phyloP scores from a whole-genome alignment of 2,888 invertebrate species.

The Tortrix viridana region DNA sequence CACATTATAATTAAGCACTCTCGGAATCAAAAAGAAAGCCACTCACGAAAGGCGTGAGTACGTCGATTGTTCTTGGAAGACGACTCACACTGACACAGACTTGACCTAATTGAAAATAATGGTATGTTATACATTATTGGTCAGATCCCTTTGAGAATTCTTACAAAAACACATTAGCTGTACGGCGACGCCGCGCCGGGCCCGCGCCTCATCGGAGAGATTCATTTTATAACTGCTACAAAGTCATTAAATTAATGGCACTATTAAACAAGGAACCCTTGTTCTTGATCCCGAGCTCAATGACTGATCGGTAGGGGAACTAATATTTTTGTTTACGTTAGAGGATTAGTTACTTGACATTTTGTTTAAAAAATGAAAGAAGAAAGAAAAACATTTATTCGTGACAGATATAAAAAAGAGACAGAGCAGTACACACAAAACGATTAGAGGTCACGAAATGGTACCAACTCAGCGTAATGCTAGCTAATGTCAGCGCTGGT shows the following conservation, averaged over 20 bases:
- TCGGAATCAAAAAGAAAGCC: constrained; percentile 75
- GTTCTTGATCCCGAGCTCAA: constrained; percentile 47
- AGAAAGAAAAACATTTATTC: too few species aligned
- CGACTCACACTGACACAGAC: constrained; percentile 71
- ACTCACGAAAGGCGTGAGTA: constrained; percentile 75
- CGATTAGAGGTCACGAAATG: too few species aligned
- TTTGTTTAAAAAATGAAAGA: too few species aligned
- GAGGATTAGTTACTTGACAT: constrained; percentile 30
- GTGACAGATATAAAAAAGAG: too few species aligned
- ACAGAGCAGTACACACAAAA: too few species aligned
- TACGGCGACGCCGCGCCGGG: constrained; percentile 37
- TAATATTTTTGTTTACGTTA: constrained; percentile 29
- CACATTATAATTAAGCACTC: constrained; percentile 74
- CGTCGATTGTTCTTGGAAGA: constrained; percentile 78
- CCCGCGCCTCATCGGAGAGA: constrained; percentile 49
- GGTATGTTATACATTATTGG: constrained; percentile 73
- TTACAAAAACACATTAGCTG: constrained; percentile 68
- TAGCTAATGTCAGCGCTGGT: too few species aligned
- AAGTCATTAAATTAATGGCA: constrained; percentile 70
- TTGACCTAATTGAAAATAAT: constrained; percentile 84
- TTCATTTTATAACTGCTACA: constrained; percentile 64
- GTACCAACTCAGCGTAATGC: too few species aligned
- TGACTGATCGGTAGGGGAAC: constrained; percentile 46
- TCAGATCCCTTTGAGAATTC: constrained; percentile 64
- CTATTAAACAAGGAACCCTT: constrained; percentile 61